Conservation (phyloP, 2,797 vertebrate genomes). For the Chlorospingus semifuscus region DNA sequence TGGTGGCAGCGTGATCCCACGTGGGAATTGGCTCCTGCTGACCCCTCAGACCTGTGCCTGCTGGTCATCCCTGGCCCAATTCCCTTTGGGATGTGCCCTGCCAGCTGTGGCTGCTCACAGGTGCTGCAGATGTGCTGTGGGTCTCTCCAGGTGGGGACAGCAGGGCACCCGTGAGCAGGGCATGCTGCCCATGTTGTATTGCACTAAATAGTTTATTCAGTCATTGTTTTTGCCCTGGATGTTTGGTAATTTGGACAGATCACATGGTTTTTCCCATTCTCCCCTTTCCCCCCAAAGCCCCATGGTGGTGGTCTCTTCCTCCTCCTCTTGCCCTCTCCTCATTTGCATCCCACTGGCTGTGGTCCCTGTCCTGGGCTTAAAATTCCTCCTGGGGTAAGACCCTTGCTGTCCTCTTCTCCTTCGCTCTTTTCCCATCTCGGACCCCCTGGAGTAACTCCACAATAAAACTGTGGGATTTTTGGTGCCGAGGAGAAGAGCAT, state of each 20-base stretch:
- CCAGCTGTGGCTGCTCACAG: background rate
- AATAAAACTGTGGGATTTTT: background rate
- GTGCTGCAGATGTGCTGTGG: background rate
- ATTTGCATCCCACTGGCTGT: too few relatives aligned
- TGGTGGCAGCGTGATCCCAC: rapidly evolving
- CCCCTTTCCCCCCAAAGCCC: background rate
- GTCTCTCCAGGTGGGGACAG: background rate
- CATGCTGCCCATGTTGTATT: rapidly evolving
- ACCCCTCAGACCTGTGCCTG: rapidly evolving
- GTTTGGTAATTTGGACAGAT: background rate
- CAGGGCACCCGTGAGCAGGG: rapidly evolving
- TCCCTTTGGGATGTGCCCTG: background rate
- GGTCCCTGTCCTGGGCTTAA: too few relatives aligned
- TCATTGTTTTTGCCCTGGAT: background rate
- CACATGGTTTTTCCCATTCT: background rate
- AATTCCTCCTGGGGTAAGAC: background rate
- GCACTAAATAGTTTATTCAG: background rate
- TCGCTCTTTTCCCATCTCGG: background rate
- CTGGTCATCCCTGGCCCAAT: rapidly evolving
- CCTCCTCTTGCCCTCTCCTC: background rate
- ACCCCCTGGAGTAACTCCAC: background rate
- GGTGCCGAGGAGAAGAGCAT: rapidly evolving
- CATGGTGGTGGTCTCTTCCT: too few relatives aligned
- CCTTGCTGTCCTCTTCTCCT: background rate
- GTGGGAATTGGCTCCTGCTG: background rate